Evolutionary conservation across 2,797 vertebrate species (phyloP).

Genomic region (Prunella strophiata): DNA sequence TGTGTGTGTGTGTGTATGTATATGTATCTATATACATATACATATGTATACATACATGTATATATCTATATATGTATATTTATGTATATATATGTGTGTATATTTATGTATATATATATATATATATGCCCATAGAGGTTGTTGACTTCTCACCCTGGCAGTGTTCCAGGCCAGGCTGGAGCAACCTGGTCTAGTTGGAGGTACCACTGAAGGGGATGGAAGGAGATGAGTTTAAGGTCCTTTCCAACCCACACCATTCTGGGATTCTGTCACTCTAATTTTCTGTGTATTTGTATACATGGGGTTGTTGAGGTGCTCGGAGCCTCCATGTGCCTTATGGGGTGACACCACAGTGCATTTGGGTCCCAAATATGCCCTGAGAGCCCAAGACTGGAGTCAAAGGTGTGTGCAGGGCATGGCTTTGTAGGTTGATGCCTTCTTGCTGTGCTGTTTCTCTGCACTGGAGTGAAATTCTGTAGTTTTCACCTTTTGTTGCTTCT

Average conservation of each 20-base stretch:
- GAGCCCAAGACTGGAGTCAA: not conserved
- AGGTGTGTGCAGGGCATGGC: not conserved
- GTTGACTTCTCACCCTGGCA: not conserved
- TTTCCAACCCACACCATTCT: not conserved
- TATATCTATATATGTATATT: no score
- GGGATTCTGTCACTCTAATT: not conserved
- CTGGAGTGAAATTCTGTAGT: rapidly evolving
- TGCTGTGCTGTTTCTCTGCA: rapidly evolving
- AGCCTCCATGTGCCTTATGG: rapidly evolving
- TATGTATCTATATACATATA: rapidly evolving
- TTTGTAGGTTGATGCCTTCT: not conserved
- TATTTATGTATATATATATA: not conserved
- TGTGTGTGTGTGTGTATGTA: not conserved
- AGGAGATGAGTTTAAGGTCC: not conserved
- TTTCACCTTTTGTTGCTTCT: not conserved
- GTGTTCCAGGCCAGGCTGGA: not conserved
- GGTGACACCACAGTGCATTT: rapidly evolving
- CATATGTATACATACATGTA: not conserved
- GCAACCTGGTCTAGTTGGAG: not conserved
- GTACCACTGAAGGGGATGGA: not conserved
- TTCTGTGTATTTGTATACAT: not conserved
- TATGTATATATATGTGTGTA: rapidly evolving
- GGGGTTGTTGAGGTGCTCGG: not conserved
- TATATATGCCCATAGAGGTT: not conserved
- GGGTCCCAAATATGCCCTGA: rapidly evolving